Evolutionary conservation across 2,888 invertebrate genomes (phyloP), one percentile per base, ranked within the genome.

Genomic region (Hypselothyrea guttata): DNA sequence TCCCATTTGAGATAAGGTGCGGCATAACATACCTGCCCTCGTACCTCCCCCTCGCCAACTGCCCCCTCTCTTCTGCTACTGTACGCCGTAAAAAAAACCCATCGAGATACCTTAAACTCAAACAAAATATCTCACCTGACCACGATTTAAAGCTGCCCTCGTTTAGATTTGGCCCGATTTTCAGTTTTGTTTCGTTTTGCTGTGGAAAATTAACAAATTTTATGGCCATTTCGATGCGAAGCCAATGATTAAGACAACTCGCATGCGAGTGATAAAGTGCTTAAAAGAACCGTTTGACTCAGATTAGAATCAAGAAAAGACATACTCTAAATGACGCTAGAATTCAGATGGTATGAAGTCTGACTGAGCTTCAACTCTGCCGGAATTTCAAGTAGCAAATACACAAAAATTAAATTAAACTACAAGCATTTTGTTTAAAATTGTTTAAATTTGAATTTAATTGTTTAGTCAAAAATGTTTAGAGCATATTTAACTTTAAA

Each of bases 1-100:
- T 85, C 81, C 69, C 86, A 82, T 82, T 83, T 62, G 69, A 82
- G 81, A 82, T 82, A 82, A 85, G 86, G 76, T 73, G 69, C 70
- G 53, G 34, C 58, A 63, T 72, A 60, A 47, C 65, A 54, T 72
- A 51, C 30, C 28, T 9, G 4, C 34, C 28, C 28, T 7, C 16
- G n/a, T n/a, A n/a, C 16, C 34, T 7, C 51, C 16, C n/a, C 30
- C 13, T n/a, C n/a, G n/a, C n/a, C n/a, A n/a, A n/a, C n/a, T n/a
- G n/a, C 8, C 35, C 37, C n/a, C 16, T 22, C 15, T 2, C 30
- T 33, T 27, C 18, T 35, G 62, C 70, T 69, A 51, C 78, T 76
- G 67, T 69, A 34, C 35, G 49, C 53, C 55, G 66, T 70, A 63
- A 57, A 74, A n/a, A 57, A 40, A 72, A 44, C 52, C 42, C 64